Evolutionary conservation across 2,888 invertebrate species (phyloP).

Genomic region (Mylabris sibirica): DNA sequence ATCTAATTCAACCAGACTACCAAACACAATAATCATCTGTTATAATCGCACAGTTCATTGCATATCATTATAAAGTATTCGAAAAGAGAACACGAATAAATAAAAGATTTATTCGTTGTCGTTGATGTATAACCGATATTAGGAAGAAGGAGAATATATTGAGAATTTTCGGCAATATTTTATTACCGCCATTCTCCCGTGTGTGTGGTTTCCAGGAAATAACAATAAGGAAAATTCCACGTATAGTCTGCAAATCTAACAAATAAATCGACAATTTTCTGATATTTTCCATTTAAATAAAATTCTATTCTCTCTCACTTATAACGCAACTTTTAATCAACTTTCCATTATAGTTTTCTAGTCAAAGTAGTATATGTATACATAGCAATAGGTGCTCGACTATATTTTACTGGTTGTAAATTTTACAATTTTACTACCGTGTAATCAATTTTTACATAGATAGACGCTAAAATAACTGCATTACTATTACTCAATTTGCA

Average conservation of each 20-base stretch:
- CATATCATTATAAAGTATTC: slow-evolving; percentile 18
- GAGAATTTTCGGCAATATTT: slow-evolving; percentile 1
- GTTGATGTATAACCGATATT: too few species aligned
- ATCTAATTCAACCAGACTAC: slow-evolving; percentile 42
- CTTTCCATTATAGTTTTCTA: neutral
- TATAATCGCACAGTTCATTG: slow-evolving; percentile 21
- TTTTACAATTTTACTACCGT: slow-evolving; percentile 17
- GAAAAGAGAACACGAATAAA: neutral
- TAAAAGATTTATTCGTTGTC: too few species aligned
- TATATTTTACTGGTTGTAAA: slow-evolving; percentile 24
- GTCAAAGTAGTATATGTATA: neutral
- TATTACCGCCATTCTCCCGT: neutral
- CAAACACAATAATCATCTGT: slow-evolving; percentile 34
- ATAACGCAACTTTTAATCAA: neutral
- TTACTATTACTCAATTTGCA: slow-evolving; percentile 14
- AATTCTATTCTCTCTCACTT: neutral
- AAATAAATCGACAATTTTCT: slow-evolving; percentile 19
- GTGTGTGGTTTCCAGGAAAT: neutral
- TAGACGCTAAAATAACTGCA: slow-evolving; percentile 20
- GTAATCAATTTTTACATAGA: slow-evolving; percentile 30
- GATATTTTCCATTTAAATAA: neutral
- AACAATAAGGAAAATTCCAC: neutral
- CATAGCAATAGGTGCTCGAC: neutral
- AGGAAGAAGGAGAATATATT: too few species aligned
- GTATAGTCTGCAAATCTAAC: neutral